Conservation (phyloP, 2,888 invertebrate genomes). For the Cylindroiulus punctatus region DNA sequence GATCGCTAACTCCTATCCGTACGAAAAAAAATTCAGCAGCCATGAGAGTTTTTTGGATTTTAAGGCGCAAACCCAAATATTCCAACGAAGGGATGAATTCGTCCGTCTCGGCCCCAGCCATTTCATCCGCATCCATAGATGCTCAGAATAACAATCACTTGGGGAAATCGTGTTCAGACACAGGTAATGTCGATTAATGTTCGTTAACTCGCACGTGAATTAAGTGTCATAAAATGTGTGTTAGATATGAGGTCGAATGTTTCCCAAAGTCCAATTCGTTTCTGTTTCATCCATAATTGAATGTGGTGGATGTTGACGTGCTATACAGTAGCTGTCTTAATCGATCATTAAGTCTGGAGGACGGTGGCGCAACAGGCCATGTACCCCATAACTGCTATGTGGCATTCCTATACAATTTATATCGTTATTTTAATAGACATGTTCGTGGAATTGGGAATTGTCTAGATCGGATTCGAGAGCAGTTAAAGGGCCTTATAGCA, state of each 20-base stretch:
- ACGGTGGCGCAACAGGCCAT: background rate
- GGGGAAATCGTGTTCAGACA: slow-evolving; percentile 36
- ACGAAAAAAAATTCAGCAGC: background rate
- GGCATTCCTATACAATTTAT: too few species aligned
- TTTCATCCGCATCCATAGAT: background rate
- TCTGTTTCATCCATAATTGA: background rate
- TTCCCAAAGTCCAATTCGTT: background rate
- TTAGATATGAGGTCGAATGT: background rate
- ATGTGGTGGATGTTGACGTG: background rate
- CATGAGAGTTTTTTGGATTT: slow-evolving; percentile 52
- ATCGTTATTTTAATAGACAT: background rate
- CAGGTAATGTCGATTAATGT: background rate
- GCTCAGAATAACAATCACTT: slow-evolving; percentile 49
- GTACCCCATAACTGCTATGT: too few species aligned
- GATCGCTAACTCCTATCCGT: background rate
- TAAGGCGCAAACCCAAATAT: slow-evolving; percentile 40
- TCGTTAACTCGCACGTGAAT: background rate
- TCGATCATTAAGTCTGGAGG: background rate
- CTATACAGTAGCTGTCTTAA: background rate
- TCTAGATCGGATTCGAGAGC: background rate
- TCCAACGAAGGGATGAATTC: slow-evolving; percentile 21
- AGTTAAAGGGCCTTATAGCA: background rate
- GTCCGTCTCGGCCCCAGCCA: slow-evolving; percentile 24
- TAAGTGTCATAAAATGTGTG: background rate
- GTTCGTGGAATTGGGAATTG: background rate